These are phyloP conservation scores for Ploceus nigricollis DNA, from an alignment of 2,113 vertebrate genomes.

Conservation along the genomic window DNA sequence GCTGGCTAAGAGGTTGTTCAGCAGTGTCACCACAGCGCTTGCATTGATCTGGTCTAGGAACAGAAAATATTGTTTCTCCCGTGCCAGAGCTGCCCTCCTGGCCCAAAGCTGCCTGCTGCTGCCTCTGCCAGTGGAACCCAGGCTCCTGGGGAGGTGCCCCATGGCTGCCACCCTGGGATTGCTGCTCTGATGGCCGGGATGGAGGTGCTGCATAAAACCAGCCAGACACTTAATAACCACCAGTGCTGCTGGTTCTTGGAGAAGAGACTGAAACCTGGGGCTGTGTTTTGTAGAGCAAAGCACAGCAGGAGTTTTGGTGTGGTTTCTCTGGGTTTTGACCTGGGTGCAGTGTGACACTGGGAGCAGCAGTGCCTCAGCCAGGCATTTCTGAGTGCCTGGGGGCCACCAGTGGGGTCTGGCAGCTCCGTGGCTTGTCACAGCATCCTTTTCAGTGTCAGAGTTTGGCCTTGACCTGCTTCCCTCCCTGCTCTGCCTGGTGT, in stretches of 20 bases:
- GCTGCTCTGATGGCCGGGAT: neutral
- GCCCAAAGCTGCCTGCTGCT: neutral
- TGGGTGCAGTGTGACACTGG: neutral
- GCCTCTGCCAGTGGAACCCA: neutral
- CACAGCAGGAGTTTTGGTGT: fast-evolving
- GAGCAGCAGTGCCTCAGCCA: neutral
- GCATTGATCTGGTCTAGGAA: neutral
- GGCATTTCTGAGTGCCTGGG: neutral
- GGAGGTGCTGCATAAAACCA: neutral
- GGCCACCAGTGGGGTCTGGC: neutral
- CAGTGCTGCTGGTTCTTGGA: neutral
- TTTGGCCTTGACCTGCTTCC: neutral
- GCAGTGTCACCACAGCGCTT: neutral
- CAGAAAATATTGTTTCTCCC: neutral
- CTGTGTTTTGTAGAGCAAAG: neutral
- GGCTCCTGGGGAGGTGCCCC: neutral
- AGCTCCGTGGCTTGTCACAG: neutral
- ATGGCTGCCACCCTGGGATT: fast-evolving
- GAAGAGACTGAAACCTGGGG: neutral
- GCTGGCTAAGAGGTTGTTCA: neutral
- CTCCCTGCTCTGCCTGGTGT: neutral
- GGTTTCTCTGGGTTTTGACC: neutral
- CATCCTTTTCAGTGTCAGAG: neutral
- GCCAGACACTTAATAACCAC: fast-evolving
- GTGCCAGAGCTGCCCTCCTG: neutral